Evolutionary conservation across 2,888 invertebrate genomes (phyloP).

Genomic region (Metallyticus violacea): DNA sequence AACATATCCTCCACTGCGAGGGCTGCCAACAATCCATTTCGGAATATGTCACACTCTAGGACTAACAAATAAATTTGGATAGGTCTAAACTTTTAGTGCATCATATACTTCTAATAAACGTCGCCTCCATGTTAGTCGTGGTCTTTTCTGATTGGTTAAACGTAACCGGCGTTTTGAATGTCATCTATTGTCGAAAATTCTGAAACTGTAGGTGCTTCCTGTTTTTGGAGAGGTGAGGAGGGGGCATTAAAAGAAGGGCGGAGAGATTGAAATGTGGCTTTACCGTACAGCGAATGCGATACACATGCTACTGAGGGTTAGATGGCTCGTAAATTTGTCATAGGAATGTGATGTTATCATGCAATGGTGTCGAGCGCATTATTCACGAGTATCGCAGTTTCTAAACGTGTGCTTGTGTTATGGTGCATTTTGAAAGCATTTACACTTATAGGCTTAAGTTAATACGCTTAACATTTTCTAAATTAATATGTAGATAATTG

Average conservation of each 20-base stretch:
- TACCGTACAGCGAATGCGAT: too few species aligned
- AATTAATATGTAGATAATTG: too few species aligned
- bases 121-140: constrained; percentile 47
- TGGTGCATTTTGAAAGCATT: too few species aligned
- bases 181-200: neutral
- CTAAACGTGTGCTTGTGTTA: too few species aligned
- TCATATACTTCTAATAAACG: neutral
- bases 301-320: too few species aligned
- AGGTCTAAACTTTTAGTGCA: neutral
- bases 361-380: too few species aligned
- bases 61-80: neutral
- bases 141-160: constrained; percentile 54
- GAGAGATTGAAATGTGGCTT: neutral
- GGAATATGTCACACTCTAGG: neutral
- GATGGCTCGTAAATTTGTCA: too few species aligned
- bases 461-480: too few species aligned
- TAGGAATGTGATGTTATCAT: too few species aligned
- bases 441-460: too few species aligned
- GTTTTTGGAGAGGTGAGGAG: too few species aligned
- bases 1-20: constrained; percentile 59
- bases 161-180: neutral
- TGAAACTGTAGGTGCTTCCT: neutral
- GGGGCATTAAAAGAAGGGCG: neutral
- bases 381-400: too few species aligned
- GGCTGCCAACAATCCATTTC: constrained; percentile 53